A percentile compares a stretch with the other conserved stretches of the same genome.
Evolutionary conservation across 2,797 vertebrate genomes (phyloP).

Genomic region (Darevskia mixta): DNA sequence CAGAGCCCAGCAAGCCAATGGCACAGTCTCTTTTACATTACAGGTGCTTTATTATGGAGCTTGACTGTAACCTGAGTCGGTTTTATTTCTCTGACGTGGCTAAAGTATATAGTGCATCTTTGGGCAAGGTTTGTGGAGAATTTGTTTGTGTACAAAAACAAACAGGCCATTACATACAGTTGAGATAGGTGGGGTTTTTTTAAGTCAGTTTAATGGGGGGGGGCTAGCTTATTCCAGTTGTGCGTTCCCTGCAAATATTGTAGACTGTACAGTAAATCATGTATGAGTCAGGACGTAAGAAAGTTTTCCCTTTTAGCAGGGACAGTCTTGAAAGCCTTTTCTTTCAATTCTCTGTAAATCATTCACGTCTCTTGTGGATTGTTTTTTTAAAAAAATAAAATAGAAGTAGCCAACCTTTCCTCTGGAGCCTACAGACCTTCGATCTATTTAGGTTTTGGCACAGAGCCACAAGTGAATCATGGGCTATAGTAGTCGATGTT

Average conservation of each 20-base stretch:
- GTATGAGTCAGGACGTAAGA: conserved; percentile 21
- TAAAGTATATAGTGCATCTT: conserved; percentile 17
- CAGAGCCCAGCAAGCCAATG: conserved; percentile 20
- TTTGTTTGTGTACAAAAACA: conserved; percentile 45
- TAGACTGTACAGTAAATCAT: conserved; percentile 45
- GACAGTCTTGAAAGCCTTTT: conserved; percentile 51
- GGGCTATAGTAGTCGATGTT: conserved; percentile 58
- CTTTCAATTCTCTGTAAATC: conserved; percentile 66
- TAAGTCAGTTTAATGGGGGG: conserved; percentile 35
- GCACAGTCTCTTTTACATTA: not conserved
- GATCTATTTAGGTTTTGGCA: conserved; percentile 68
- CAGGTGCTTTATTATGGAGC: conserved; percentile 47
- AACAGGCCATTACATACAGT: conserved; percentile 42
- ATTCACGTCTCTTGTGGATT: conserved; percentile 65
- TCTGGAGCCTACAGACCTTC: conserved; percentile 64
- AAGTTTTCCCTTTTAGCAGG: conserved; percentile 45
- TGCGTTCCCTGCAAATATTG: conserved; percentile 18
- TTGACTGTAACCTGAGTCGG: conserved; percentile 29
- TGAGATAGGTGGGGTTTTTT: conserved; percentile 35
- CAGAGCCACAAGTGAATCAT: conserved; percentile 65
- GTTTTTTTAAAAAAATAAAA: not conserved
- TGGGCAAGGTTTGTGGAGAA: conserved; percentile 20
- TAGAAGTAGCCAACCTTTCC: conserved; percentile 60
- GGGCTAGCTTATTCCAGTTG: conserved; percentile 58
- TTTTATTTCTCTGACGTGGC: not conserved